Conservation (phyloP, 2,113 vertebrate genomes). For the Vicugna pacos region DNA sequence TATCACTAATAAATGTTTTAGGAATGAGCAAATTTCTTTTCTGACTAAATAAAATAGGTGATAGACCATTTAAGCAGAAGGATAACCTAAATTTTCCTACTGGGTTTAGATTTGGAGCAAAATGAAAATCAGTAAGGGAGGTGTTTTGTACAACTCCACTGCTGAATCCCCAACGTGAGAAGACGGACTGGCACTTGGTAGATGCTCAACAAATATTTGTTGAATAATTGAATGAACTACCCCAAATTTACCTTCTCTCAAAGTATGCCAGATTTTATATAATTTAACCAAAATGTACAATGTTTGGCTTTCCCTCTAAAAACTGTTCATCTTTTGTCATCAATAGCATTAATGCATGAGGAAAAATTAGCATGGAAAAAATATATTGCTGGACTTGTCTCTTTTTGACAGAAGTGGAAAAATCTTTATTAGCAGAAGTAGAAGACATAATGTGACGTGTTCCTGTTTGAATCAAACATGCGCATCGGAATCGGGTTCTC, state of each 20-base stretch:
- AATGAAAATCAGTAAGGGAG: background rate
- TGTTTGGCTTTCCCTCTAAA: background rate
- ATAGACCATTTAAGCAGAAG: background rate
- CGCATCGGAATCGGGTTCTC: background rate
- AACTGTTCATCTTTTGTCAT: background rate
- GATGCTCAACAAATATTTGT: background rate
- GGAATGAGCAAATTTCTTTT: background rate
- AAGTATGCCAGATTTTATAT: background rate
- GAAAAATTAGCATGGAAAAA: background rate
- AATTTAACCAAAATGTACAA: background rate
- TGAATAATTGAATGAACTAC: background rate
- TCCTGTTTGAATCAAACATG: background rate
- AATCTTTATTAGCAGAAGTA: background rate
- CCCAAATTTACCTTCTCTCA: background rate
- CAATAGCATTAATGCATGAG: background rate
- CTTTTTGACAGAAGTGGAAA: slow-evolving; percentile 19
- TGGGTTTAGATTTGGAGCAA: background rate
- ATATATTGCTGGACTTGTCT: background rate
- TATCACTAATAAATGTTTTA: background rate
- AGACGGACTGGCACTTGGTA: background rate
- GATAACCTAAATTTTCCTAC: background rate
- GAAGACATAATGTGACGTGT: background rate
- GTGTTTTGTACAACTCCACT: background rate
- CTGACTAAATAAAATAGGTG: background rate
- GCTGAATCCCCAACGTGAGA: background rate